phyloP scores from a whole-genome alignment of 2,797 vertebrate species.

The Lateolabrax maculatus region DNA sequence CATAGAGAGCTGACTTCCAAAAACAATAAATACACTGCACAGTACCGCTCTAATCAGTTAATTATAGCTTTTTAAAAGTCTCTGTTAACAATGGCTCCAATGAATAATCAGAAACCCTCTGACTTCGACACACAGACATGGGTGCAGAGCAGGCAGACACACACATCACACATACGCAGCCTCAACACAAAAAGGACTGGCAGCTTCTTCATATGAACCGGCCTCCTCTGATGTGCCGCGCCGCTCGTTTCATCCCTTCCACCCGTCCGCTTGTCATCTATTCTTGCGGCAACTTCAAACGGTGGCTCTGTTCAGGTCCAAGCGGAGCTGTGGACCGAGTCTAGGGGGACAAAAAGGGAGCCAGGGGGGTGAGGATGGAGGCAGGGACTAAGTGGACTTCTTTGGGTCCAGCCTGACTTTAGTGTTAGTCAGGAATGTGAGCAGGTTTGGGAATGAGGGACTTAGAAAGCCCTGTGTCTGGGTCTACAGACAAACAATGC shows the following conservation, averaged over 20 bases:
- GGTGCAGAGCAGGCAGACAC: constrained; percentile 42
- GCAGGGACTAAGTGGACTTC: constrained; percentile 28
- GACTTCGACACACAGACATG: constrained; percentile 49
- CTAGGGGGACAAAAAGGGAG: constrained; percentile 33
- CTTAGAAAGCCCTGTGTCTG: constrained; percentile 6
- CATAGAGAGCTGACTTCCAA: neutral
- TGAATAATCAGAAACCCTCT: constrained; percentile 49
- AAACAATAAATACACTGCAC: constrained; percentile 38
- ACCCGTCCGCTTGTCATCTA: constrained; percentile 55
- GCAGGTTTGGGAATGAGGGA: constrained; percentile 1
- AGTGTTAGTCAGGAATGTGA: neutral
- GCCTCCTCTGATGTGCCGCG: constrained; percentile 64
- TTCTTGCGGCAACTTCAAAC: constrained; percentile 67
- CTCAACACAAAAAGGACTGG: constrained; percentile 59
- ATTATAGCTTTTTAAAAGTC: constrained; percentile 42
- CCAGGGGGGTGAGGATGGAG: constrained; percentile 18
- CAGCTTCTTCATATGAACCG: constrained; percentile 61
- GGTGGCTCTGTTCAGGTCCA: constrained; percentile 64
- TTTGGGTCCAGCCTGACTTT: constrained; percentile 31
- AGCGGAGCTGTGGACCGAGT: constrained; percentile 57
- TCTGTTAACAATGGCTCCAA: constrained; percentile 27
- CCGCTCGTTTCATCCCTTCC: constrained; percentile 64
- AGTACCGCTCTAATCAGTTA: constrained; percentile 26
- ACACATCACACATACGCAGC: constrained; percentile 58
- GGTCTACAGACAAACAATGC: constrained; percentile 25